phyloP scores from a whole-genome alignment of 2,888 invertebrate species.

The Nephrotoma guestfalica region DNA sequence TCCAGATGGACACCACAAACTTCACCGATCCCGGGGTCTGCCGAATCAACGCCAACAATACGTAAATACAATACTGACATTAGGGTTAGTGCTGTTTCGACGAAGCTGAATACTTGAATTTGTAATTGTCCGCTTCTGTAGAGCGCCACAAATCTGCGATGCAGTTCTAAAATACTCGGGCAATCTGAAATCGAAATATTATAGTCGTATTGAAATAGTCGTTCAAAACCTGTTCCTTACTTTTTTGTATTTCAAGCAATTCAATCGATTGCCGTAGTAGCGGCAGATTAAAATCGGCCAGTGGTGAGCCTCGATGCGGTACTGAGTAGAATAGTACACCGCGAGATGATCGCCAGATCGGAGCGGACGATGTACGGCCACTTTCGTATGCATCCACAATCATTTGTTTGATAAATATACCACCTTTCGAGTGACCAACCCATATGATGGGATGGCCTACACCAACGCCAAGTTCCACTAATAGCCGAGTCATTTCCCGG shows the following conservation, averaged over 20 bases:
- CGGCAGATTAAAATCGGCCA: slow-evolving; percentile 60
- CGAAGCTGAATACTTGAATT: slow-evolving; percentile 52
- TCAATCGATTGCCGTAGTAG: slow-evolving; percentile 64
- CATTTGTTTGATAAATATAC: slow-evolving; percentile 72
- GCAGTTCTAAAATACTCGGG: slow-evolving; percentile 49
- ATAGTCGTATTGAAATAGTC: neutral
- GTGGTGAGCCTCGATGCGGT: slow-evolving; percentile 68
- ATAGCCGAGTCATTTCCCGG: slow-evolving; percentile 52
- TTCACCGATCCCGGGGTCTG: slow-evolving; percentile 69
- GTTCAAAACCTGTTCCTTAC: slow-evolving; percentile 30
- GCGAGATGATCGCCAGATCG: slow-evolving; percentile 40
- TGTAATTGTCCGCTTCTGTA: slow-evolving; percentile 36
- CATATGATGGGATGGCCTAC: slow-evolving; percentile 67
- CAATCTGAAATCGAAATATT: slow-evolving; percentile 40
- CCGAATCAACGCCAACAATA: slow-evolving; percentile 64
- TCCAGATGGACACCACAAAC: slow-evolving; percentile 60
- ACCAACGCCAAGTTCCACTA: slow-evolving; percentile 51
- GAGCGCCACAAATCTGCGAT: slow-evolving; percentile 44
- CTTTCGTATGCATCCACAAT: slow-evolving; percentile 47
- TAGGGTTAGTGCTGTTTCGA: slow-evolving; percentile 60
- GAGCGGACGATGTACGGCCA: slow-evolving; percentile 28
- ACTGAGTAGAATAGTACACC: slow-evolving; percentile 76
- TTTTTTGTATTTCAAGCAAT: slow-evolving; percentile 61
- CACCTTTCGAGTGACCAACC: slow-evolving; percentile 75
- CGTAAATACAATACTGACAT: slow-evolving; percentile 59